These are phyloP conservation scores for Grantiella picta DNA, from an alignment of 2,113 vertebrate genomes.

Conservation along the genomic window DNA sequence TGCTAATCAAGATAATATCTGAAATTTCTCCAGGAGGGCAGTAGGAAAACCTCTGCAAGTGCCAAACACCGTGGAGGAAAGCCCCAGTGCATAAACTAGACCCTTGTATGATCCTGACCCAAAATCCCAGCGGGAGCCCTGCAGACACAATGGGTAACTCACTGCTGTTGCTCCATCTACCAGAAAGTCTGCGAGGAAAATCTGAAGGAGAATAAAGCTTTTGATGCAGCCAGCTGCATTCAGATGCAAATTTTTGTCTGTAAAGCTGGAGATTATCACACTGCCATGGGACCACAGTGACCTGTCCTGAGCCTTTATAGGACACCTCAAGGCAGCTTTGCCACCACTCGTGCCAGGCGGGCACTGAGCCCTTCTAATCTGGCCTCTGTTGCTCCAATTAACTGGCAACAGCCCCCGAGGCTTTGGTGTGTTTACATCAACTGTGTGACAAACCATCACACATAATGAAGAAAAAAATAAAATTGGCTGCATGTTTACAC, in stretches of 20 bases:
- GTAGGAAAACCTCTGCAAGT: background rate
- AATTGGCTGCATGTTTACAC: background rate
- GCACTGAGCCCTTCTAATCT: background rate
- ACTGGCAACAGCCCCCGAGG: background rate
- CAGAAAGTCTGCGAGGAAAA: background rate
- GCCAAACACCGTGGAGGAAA: background rate
- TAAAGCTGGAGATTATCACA: background rate
- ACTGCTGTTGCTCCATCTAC: background rate
- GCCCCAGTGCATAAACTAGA: rapidly evolving
- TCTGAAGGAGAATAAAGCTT: background rate
- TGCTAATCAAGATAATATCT: background rate
- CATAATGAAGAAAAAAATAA: background rate
- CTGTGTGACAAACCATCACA: background rate
- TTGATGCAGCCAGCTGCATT: background rate
- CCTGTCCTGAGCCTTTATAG: background rate
- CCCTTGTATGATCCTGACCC: rapidly evolving
- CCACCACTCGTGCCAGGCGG: background rate
- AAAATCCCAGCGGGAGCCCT: background rate
- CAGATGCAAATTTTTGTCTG: constrained; percentile 24
- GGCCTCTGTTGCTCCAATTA: background rate
- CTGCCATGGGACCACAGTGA: background rate
- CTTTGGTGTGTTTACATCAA: background rate
- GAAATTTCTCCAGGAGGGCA: background rate
- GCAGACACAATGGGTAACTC: background rate
- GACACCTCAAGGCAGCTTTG: background rate